These are phyloP conservation scores for Acipenser ruthenus DNA, from an alignment of 2,797 vertebrate genomes.

Conservation along the genomic window DNA sequence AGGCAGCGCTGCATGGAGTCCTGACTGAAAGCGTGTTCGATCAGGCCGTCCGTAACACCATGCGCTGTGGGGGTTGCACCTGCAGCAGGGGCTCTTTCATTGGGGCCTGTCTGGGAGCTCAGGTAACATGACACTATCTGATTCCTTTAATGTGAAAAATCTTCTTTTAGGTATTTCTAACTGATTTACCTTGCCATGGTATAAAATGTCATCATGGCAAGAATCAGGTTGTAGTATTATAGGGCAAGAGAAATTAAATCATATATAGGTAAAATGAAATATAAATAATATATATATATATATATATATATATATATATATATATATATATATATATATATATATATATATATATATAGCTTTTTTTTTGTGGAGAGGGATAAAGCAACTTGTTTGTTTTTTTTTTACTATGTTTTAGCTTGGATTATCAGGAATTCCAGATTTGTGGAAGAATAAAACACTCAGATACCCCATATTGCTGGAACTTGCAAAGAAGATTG, in stretches of 20 bases:
- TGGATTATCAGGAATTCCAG: constrained; percentile 48
- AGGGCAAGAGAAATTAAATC: background rate
- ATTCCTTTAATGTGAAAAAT: too few relatives aligned
- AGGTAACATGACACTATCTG: constrained; percentile 33
- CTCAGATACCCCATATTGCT: constrained; percentile 47
- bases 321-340: constrained; percentile 1
- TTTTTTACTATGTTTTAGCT: constrained; percentile 32
- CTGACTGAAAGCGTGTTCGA: constrained; percentile 45
- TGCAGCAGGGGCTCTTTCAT: constrained; percentile 54
- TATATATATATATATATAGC: constrained; percentile 5
- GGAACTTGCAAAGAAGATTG: constrained; percentile 37
- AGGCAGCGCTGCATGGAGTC: constrained; percentile 54
- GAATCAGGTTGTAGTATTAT: too few relatives aligned
- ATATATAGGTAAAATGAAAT: background rate
- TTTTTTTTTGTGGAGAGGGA: constrained; percentile 5
- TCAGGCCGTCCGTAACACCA: constrained; percentile 51
- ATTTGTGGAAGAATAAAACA: constrained; percentile 49
- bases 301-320: background rate
- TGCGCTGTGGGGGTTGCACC: constrained; percentile 55
- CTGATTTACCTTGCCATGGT: background rate
- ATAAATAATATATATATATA: background rate
- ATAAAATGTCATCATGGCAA: background rate
- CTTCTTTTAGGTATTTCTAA: background rate
- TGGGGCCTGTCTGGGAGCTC: constrained; percentile 55
- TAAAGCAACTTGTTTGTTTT: constrained; percentile 12